Percentiles rank a stretch among this genome's conserved stretches.
phyloP scores from a whole-genome alignment of 1,140 invertebrate genomes.

The Onthophagus taurus region DNA sequence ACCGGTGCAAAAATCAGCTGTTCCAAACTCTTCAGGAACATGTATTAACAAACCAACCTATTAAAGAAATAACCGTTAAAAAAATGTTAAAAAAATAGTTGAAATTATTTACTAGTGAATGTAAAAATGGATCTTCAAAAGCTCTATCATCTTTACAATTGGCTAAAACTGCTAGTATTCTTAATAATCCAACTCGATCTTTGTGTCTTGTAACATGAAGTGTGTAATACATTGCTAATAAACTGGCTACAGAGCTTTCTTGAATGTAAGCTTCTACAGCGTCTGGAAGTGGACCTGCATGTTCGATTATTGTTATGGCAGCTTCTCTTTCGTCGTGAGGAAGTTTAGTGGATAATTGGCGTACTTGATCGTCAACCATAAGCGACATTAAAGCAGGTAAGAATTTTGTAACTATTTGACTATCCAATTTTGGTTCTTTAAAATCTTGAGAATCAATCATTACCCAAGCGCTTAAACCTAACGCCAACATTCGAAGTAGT shows the following conservation, averaged over 20 bases:
- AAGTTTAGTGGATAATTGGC: constrained; percentile 74
- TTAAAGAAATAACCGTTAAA: constrained; percentile 14
- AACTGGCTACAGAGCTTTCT: constrained; percentile 82
- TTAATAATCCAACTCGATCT: constrained; percentile 75
- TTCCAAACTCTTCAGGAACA: constrained; percentile 84
- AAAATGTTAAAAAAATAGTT: not conserved
- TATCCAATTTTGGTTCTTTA: constrained; percentile 89
- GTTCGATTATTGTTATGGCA: constrained; percentile 87
- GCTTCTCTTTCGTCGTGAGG: constrained; percentile 90
- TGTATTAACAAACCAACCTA: constrained; percentile 78
- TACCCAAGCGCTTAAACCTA: constrained; percentile 90
- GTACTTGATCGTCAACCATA: constrained; percentile 95
- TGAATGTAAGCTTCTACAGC: constrained; percentile 84
- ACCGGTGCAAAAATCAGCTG: constrained; percentile 91
- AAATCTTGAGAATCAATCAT: constrained; percentile 96
- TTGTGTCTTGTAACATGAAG: constrained; percentile 72
- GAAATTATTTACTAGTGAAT: constrained; percentile 59
- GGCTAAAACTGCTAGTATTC: constrained; percentile 79
- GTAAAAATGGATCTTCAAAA: constrained; percentile 91
- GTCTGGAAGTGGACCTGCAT: constrained; percentile 86
- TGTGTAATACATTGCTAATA: constrained; percentile 92
- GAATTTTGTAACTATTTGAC: constrained; percentile 90
- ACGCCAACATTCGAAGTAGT: constrained; percentile 82
- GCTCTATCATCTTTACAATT: constrained; percentile 86
- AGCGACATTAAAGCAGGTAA: constrained; percentile 87